phyloP scores from a whole-genome alignment of 1,140 invertebrate genomes.

The honey bee (Apis mellifera) region Amel_HAv3.1 CM009936.2:12871001-12871500 shows the following conservation, averaged over 20 bases:
- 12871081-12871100: not conserved
- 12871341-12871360: constrained; percentile 67
- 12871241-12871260: constrained; percentile 72
- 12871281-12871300: constrained; percentile 77
- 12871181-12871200: constrained; percentile 33
- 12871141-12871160: constrained; percentile 41
- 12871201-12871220: constrained; percentile 47
- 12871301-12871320: constrained; percentile 68
- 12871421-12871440: not conserved
- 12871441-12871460: not conserved
- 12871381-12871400: constrained; percentile 60
- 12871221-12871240: constrained; percentile 68
- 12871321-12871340: constrained; percentile 69
- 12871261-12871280: constrained; percentile 68
- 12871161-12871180: constrained; percentile 44
- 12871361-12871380: constrained; percentile 62
- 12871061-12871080: not conserved
- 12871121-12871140: constrained; percentile 38
- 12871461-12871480: not conserved
- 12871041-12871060: not conserved
- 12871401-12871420: not conserved
- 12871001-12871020: not conserved
- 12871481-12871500: not conserved
- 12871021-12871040: not conserved
- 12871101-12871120: constrained; percentile 11